Evolutionary conservation across 1,140 invertebrate species (phyloP).

Genomic region (Globodera rostochiensis): DNA sequence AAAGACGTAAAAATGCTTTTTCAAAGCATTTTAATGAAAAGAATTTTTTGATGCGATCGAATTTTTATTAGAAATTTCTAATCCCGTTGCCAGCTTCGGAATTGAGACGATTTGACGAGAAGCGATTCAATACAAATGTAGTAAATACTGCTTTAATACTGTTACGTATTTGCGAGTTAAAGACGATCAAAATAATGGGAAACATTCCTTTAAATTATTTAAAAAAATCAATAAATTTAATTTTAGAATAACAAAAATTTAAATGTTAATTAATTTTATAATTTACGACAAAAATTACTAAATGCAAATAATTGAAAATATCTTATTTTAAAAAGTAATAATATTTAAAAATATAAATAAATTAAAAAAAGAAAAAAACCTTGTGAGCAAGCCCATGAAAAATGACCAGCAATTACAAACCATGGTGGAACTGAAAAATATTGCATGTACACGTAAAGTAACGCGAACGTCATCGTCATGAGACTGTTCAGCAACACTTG

Average conservation of each 20-base stretch:
- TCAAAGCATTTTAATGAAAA: no score
- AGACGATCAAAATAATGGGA: conserved; percentile 21
- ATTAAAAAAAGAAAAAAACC: background rate
- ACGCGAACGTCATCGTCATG: background rate
- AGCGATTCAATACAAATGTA: background rate
- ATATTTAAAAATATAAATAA: background rate
- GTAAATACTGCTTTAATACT: conserved; percentile 21
- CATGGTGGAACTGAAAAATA: conserved; percentile 7
- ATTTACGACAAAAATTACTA: no score
- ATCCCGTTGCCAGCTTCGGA: no score
- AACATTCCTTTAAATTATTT: background rate
- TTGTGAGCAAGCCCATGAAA: background rate
- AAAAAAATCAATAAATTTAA: background rate
- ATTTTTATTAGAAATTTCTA: no score
- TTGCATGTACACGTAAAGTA: conserved; percentile 20
- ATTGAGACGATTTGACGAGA: background rate
- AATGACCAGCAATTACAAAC: background rate
- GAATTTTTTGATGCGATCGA: no score
- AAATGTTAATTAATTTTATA: no score
- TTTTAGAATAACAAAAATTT: background rate
- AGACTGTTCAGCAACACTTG: conserved; percentile 17
- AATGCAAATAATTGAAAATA: no score
- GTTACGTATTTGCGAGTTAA: conserved; percentile 17
- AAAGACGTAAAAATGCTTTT: no score
- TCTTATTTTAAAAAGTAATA: background rate